Evolutionary conservation across 2,797 vertebrate species (phyloP), one percentile per base, ranked within the genome.

Genomic region (Megaceryle alcyon): DNA sequence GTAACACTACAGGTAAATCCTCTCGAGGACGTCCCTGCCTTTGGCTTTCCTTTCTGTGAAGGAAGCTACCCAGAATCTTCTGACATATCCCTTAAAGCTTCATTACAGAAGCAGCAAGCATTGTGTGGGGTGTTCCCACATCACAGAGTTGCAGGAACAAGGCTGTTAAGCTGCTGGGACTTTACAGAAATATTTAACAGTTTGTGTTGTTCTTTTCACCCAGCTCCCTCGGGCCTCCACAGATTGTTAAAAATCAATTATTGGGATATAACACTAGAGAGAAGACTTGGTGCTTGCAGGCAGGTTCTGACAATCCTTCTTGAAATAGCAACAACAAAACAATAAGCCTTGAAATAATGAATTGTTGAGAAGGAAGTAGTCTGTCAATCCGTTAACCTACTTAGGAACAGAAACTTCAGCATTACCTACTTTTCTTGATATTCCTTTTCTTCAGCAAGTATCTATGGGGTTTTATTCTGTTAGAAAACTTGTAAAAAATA

Each of bases 251-350:
- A 91, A 95, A 84, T 95, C 89, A 96, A 17, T 89, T 96, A 60
- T 92, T 95, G 73, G 82, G 72, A 70, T 91, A 73, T 29, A 90
- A 64, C 87, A 68, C 70, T 51, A 54, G 61, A 88, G 75, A 89
- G 48, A 89, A 93, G 44, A 69, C 73, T 25, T 81, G 3, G 54
- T 81, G 54, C 39, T 84, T 88, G 46, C 41, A 41, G 86, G 25
- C 77, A 56, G 21, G 28, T 64, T 91, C 88, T 86, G 84, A 84
- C 80, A 94, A 61, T 71, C 84, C 59, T 77, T 86, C 92, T 97
- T 97, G 98, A 98, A 98, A 98, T 98, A 98, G 97, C 96, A 93
- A 49, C 93, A 93, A 88, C 77, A 95, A 96, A 94, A 96, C 96
- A 96, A 89, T 93, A 92, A 95, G 95, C 90, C 90, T 94, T 95